phyloP scores from a whole-genome alignment of 2,113 vertebrate genomes.

The Ochotona princeps region DNA sequence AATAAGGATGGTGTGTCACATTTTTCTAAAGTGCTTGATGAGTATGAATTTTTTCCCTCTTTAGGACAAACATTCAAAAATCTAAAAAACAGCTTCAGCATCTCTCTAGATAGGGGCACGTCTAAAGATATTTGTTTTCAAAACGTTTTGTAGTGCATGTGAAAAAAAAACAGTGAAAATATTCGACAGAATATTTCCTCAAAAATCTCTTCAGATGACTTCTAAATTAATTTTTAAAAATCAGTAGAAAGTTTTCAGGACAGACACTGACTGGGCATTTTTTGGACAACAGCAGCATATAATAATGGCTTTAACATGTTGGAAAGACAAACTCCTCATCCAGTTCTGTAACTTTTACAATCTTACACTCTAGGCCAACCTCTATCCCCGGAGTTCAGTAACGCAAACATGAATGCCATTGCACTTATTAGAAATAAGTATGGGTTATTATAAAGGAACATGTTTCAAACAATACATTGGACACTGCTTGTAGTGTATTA shows the following conservation, averaged over 20 bases:
- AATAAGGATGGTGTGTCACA: background rate
- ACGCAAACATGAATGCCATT: background rate
- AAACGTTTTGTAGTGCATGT: background rate
- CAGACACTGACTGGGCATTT: background rate
- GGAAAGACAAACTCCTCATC: background rate
- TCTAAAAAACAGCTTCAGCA: background rate
- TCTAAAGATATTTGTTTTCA: background rate
- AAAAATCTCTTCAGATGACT: slow-evolving; percentile 46
- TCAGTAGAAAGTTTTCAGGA: slow-evolving; percentile 57
- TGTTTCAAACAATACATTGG: slow-evolving; percentile 67
- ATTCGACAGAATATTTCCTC: background rate
- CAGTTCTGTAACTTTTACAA: slow-evolving; percentile 26
- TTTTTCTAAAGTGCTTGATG: background rate
- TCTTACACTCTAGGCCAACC: slow-evolving; percentile 7
- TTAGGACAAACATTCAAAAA: slow-evolving; percentile 2
- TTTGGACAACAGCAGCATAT: slow-evolving; percentile 30
- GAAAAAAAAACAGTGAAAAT: slow-evolving; percentile 56
- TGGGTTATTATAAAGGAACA: slow-evolving; percentile 67
- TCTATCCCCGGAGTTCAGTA: slow-evolving; percentile 50
- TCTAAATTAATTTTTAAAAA: slow-evolving; percentile 37
- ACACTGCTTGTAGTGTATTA: slow-evolving; percentile 72
- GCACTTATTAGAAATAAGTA: slow-evolving; percentile 53
- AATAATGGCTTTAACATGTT: background rate
- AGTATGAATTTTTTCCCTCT: background rate
- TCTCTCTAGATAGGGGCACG: background rate